Evolutionary conservation across 2,888 invertebrate genomes (phyloP).

Genomic region (Eledona agricola): DNA sequence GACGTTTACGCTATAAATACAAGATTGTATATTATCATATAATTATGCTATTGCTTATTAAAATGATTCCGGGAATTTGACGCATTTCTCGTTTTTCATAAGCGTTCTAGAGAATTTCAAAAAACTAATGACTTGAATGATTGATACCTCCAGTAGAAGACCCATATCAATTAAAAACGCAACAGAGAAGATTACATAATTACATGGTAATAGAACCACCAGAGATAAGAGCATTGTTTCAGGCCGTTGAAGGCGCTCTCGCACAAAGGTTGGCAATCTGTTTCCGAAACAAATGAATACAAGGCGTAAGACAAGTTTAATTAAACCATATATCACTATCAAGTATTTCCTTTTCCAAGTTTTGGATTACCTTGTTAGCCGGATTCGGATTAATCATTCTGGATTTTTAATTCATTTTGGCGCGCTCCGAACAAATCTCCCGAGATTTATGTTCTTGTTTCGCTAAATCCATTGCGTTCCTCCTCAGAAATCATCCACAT

Average conservation of each 20-base stretch:
- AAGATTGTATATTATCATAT: no score
- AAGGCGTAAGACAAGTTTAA: conserved; percentile 62
- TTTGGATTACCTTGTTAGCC: conserved; percentile 61
- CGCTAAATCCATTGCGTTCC: conserved; percentile 44
- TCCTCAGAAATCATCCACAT: not conserved
- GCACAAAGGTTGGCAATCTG: conserved; percentile 60
- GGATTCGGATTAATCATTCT: conserved; percentile 60
- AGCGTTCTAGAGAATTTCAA: no score
- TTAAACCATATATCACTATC: conserved; percentile 62
- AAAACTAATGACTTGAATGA: no score
- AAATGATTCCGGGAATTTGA: no score
- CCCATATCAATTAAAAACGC: conserved; percentile 17
- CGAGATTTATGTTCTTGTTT: conserved; percentile 52
- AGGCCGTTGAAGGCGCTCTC: conserved; percentile 48
- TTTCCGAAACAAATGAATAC: conserved; percentile 63
- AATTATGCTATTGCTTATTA: no score
- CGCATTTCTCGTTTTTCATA: no score
- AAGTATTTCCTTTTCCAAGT: conserved; percentile 55
- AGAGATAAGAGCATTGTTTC: conserved; percentile 53
- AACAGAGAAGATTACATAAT: conserved; percentile 33
- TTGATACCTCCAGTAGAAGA: no score
- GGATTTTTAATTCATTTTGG: conserved; percentile 59
- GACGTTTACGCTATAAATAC: no score
- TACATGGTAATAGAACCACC: conserved; percentile 49
- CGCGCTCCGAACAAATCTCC: conserved; percentile 50